Base-by-base conservation (phyloP, 2,888 invertebrate species). In the Noctua janthe region DNA sequence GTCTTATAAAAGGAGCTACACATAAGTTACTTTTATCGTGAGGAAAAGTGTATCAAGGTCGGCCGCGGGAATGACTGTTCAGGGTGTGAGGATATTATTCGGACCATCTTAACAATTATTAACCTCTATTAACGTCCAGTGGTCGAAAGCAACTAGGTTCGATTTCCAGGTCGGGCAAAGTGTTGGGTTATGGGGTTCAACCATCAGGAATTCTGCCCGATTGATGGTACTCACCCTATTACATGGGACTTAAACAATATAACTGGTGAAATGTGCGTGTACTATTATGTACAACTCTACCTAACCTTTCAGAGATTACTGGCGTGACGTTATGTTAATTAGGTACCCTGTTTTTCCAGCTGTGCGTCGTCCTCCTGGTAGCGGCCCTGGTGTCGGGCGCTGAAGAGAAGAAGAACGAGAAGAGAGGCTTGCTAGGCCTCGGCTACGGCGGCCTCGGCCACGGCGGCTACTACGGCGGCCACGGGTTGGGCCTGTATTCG, bases 301-400 rank as follows among this genome's bases (percentile, higher is more conserved):
- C n/a, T 11, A 11, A n/a, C 56, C 15, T 29, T 29, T 62, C 6
- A 62, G 62, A 29, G 6, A 62, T 64, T 8, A 64, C 17, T 35
- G 17, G 15, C 15, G 29, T 62, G 29, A 8, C 29, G 29, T 10
- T 20, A 29, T 29, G 29, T 29, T 29, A 29, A 29, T 29, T 35
- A 4, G 20, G 39, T 64, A 64, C 1, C n/a, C 23, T 17, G 7
- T n/a, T 80, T 8, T 72, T 89, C 1, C 92, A 97, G 96, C 84
- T 96, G 89, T 95, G 94, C 86, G 89, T 95, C 29, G 84, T 96
- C 78, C 90, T 96, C 80, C 84, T 97, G 90, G 93, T 92, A 64
- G 93, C 91, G 35, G 95, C 93, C 70, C 92, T 93, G 56, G 96
- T 92, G 78, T 92, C 90, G 90, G 94, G 92, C 84, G 95, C 93